These are phyloP conservation scores for Aegithalos caudatus DNA, from an alignment of 2,113 vertebrate genomes.

Conservation along the genomic window DNA sequence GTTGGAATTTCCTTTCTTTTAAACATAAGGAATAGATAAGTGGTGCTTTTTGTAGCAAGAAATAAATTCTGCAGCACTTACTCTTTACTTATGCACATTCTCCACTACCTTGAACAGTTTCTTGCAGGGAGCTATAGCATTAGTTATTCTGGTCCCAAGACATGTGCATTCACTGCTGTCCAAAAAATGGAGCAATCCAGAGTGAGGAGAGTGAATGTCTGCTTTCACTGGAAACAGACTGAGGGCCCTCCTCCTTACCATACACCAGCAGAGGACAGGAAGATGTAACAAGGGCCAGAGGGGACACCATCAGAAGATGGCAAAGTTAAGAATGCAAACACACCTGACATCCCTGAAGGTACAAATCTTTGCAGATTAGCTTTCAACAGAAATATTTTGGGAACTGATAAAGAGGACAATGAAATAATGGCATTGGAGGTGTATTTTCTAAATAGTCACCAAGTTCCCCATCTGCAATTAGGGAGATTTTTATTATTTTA, in stretches of 20 bases:
- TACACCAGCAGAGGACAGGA: not conserved
- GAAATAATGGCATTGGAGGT: not conserved
- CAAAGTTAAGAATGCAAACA: not conserved
- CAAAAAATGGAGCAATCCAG: not conserved
- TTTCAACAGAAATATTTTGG: not conserved
- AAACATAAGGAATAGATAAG: not conserved
- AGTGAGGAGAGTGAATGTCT: not conserved
- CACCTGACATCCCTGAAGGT: not conserved
- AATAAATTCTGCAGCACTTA: not conserved
- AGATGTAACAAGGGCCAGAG: not conserved
- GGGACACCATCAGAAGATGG: not conserved
- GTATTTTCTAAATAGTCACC: not conserved
- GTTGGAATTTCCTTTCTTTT: not conserved
- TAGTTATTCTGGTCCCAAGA: not conserved
- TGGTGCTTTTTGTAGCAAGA: not conserved
- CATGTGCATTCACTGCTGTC: rapidly evolving
- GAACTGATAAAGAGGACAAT: not conserved
- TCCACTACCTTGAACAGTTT: not conserved
- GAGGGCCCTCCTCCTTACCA: not conserved
- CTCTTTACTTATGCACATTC: not conserved
- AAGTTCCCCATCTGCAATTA: not conserved
- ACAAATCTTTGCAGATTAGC: not conserved
- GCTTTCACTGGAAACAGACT: not conserved
- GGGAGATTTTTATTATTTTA: not conserved
- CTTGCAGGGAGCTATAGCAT: not conserved